Conservation (phyloP, 1,140 invertebrate genomes). For the Orchesella cincta region DNA sequence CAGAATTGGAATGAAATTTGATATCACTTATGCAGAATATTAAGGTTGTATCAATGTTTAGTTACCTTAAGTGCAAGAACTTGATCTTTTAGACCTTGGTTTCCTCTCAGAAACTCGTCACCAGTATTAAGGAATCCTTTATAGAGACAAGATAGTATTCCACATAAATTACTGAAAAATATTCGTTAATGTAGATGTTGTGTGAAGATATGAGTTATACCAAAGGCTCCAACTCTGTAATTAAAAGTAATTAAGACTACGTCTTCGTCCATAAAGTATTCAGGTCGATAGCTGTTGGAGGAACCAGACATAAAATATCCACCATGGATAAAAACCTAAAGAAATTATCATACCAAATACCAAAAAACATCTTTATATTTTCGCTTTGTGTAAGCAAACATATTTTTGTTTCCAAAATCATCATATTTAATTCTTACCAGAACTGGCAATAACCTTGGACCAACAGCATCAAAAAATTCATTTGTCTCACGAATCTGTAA, state of each 20-base stretch:
- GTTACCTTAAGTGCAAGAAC: neutral
- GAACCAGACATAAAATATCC: constrained; percentile 62
- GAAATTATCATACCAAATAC: too few relatives aligned
- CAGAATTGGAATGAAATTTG: neutral
- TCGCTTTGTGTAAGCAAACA: too few relatives aligned
- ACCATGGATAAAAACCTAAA: constrained; percentile 66
- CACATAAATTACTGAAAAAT: neutral
- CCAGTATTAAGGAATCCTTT: constrained; percentile 4
- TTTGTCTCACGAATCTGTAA: constrained; percentile 2
- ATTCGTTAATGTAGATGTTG: neutral
- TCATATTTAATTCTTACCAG: too few relatives aligned
- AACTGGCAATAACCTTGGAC: neutral
- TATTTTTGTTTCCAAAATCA: too few relatives aligned
- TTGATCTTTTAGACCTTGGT: constrained; percentile 15
- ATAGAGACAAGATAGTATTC: too few relatives aligned
- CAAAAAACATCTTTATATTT: too few relatives aligned
- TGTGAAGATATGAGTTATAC: too few relatives aligned
- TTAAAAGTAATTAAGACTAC: constrained; percentile 22
- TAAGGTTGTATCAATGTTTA: neutral
- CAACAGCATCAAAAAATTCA: constrained; percentile 54
- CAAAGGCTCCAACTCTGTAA: constrained; percentile 8
- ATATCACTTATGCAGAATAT: neutral
- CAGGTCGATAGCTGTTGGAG: constrained; percentile 49
- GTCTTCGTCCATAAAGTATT: constrained; percentile 26
- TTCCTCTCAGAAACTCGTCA: constrained; percentile 34